Evolutionary conservation across 2,797 vertebrate species (phyloP).

Genomic region (Rhinichthys osculus): DNA sequence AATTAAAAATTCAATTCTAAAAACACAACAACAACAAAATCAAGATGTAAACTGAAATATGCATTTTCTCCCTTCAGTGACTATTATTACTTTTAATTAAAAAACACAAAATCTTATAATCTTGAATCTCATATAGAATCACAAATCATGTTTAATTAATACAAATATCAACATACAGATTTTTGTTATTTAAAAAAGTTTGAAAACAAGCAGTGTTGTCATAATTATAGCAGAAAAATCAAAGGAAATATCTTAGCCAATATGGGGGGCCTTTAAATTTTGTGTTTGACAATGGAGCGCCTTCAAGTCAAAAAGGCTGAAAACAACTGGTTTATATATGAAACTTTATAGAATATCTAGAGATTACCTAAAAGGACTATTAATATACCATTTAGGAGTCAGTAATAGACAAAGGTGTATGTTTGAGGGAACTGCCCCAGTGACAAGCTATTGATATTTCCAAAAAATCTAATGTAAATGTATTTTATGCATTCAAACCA

Average conservation of each 20-base stretch:
- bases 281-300: too few species aligned
- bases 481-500: slow-evolving; percentile 11
- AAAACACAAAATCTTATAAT: too few species aligned
- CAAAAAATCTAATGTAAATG: not conserved
- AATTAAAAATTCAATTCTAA: too few species aligned
- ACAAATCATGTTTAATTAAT: not conserved
- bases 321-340: not conserved
- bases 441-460: not conserved
- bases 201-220: not conserved
- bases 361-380: not conserved
- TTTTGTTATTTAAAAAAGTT: not conserved
- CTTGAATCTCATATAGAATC: not conserved
- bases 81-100: not conserved
- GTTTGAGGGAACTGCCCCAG: not conserved
- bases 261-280: too few species aligned
- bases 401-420: not conserved
- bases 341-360: not conserved
- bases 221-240: not conserved
- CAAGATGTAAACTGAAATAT: not conserved
- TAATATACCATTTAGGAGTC: not conserved
- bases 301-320: not conserved
- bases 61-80: not conserved
- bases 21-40: not conserved
- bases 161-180: not conserved
- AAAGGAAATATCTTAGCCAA: too few species aligned